These are phyloP conservation scores for Acleris holmiana DNA, from an alignment of 2,888 invertebrate genomes.

Conservation along the genomic window DNA sequence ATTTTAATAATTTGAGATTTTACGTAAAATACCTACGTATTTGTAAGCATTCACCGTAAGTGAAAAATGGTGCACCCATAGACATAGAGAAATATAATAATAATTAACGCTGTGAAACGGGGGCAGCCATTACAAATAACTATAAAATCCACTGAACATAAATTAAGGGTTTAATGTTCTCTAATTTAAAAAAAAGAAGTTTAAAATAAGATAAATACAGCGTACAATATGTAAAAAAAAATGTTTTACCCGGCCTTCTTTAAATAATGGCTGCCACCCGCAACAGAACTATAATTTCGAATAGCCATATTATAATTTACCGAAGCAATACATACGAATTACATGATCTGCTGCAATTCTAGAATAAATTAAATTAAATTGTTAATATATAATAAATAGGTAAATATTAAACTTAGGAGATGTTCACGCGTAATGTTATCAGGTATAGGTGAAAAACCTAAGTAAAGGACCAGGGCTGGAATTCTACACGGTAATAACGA, in stretches of 20 bases:
- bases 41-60: slow-evolving; percentile 49
- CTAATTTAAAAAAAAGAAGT: not conserved
- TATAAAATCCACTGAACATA: not conserved
- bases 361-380: slow-evolving; percentile 35
- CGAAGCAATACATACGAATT: slow-evolving; percentile 44
- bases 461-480: no score
- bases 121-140: slow-evolving; percentile 2
- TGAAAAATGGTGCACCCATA: slow-evolving; percentile 58
- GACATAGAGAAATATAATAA: slow-evolving; percentile 15
- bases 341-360: slow-evolving; percentile 54
- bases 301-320: slow-evolving; percentile 69
- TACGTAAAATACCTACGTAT: slow-evolving; percentile 33
- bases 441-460: no score
- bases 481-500: no score
- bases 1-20: slow-evolving; percentile 35
- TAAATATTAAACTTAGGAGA: slow-evolving; percentile 23
- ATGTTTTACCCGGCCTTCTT: not conserved
- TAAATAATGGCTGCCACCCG: not conserved
- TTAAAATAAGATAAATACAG: not conserved
- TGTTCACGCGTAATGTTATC: slow-evolving; percentile 32
- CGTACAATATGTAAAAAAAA: not conserved
- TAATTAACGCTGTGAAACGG: slow-evolving; percentile 27
- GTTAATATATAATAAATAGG: slow-evolving; percentile 9
- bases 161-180: not conserved
- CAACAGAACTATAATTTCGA: slow-evolving; percentile 44